Conservation (phyloP, 2,888 invertebrate species). For the Nudaria mundana region DNA sequence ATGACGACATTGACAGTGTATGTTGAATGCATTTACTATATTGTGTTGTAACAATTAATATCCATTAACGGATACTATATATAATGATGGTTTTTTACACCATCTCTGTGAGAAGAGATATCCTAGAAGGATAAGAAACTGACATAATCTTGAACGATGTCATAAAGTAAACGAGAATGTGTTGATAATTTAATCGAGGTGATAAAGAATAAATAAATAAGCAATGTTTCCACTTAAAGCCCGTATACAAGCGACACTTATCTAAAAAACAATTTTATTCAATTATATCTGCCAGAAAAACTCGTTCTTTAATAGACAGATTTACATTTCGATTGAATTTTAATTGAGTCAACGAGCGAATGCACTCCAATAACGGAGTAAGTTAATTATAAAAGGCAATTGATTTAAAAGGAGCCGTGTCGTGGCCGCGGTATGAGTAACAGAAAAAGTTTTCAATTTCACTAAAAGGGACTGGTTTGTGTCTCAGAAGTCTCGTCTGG, state of each 20-base stretch:
- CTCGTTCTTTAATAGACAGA: constrained; percentile 62
- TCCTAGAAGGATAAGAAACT: constrained; percentile 16
- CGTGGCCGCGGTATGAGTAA: constrained; percentile 76
- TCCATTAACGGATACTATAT: constrained; percentile 6
- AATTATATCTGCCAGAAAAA: constrained; percentile 62
- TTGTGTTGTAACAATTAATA: background rate
- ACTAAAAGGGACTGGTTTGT: constrained; percentile 82
- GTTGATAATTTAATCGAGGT: constrained; percentile 31
- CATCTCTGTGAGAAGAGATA: constrained; percentile 7
- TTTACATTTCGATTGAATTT: constrained; percentile 75
- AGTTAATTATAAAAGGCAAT: constrained; percentile 81
- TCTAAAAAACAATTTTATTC: constrained; percentile 53
- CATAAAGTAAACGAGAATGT: constrained; percentile 30
- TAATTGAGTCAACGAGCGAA: constrained; percentile 72
- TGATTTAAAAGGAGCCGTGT: constrained; percentile 78
- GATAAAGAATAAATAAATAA: constrained; percentile 37
- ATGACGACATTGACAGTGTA: constrained; percentile 60
- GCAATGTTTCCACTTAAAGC: constrained; percentile 29
- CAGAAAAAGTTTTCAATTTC: constrained; percentile 82
- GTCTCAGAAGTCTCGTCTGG: constrained; percentile 81
- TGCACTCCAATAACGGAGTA: constrained; percentile 74
- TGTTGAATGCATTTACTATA: constrained; percentile 18
- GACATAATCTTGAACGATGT: constrained; percentile 12
- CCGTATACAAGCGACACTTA: constrained; percentile 39
- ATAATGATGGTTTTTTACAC: constrained; percentile 6